These are phyloP conservation scores for Nothocercus julius DNA, from an alignment of 2,113 vertebrate genomes.

Conservation along the genomic window DNA sequence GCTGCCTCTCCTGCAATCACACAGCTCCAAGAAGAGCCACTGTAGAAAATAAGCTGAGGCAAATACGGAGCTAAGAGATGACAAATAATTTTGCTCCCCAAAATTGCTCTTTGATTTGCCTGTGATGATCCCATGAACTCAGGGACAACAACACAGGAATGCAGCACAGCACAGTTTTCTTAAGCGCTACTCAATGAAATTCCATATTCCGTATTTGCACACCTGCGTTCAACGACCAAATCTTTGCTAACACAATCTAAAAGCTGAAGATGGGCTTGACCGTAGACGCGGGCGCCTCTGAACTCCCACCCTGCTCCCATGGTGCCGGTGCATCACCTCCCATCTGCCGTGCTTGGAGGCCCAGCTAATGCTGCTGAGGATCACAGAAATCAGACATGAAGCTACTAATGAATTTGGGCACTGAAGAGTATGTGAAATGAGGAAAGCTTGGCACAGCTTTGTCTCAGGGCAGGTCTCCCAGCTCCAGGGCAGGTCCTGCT, in stretches of 20 bases:
- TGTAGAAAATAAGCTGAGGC: slow-evolving; percentile 55
- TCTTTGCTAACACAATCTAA: neutral
- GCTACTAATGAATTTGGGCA: neutral
- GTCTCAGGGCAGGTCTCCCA: neutral
- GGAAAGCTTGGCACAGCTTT: neutral
- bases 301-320: fast-evolving
- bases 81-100: slow-evolving; percentile 14
- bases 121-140: neutral
- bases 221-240: neutral
- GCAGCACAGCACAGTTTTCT: fast-evolving
- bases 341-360: fast-evolving
- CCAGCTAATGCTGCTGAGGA: neutral
- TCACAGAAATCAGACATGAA: neutral
- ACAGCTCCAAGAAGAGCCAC: neutral
- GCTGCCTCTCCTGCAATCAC: slow-evolving; percentile 50
- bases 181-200: neutral
- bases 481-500: neutral
- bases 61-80: slow-evolving; percentile 35
- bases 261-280: neutral
- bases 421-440: neutral
- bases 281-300: neutral
- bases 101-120: neutral
- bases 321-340: neutral
- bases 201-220: neutral
- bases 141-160: neutral